These are phyloP conservation scores for Bambusicola thoracicus DNA, from an alignment of 2,113 vertebrate genomes.

Conservation along the genomic window DNA sequence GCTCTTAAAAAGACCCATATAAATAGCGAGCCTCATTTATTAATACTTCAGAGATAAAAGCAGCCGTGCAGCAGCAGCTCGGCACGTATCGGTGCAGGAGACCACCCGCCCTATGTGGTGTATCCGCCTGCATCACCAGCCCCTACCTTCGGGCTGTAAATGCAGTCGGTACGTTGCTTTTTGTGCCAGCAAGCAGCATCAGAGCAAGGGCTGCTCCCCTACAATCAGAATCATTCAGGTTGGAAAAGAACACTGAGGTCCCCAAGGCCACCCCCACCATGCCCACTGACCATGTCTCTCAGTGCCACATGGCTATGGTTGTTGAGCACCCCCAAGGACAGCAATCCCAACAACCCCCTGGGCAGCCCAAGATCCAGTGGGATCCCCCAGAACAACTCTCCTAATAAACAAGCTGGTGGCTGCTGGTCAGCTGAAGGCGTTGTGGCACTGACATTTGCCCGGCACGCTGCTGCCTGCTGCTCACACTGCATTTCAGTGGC, in stretches of 20 bases:
- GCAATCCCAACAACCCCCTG: too few relatives aligned
- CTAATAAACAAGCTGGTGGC: neutral
- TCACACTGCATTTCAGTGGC: neutral
- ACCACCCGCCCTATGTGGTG: neutral
- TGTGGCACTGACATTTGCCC: too few relatives aligned
- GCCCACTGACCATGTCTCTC: too few relatives aligned
- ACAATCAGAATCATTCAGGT: too few relatives aligned
- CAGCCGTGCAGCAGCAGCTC: neutral
- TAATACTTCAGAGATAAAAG: conserved; percentile 60
- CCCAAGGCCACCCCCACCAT: too few relatives aligned
- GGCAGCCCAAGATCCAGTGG: neutral
- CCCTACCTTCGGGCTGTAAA: neutral
- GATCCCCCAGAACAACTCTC: neutral
- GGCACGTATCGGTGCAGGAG: fast-evolving
- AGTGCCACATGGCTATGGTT: too few relatives aligned
- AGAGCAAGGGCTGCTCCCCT: too few relatives aligned
- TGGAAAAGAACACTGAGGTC: too few relatives aligned
- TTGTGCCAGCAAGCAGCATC: neutral
- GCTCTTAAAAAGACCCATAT: conserved; percentile 28
- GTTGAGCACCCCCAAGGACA: too few relatives aligned
- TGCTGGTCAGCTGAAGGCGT: neutral
- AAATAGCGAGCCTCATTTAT: conserved; percentile 45
- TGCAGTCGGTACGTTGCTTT: fast-evolving
- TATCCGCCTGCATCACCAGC: neutral
- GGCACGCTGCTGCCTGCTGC: neutral